A percentile compares a stretch with the other conserved stretches of the same genome.
phyloP scores from a whole-genome alignment of 2,797 vertebrate species.

The Oceanodroma leucorhoa region DNA sequence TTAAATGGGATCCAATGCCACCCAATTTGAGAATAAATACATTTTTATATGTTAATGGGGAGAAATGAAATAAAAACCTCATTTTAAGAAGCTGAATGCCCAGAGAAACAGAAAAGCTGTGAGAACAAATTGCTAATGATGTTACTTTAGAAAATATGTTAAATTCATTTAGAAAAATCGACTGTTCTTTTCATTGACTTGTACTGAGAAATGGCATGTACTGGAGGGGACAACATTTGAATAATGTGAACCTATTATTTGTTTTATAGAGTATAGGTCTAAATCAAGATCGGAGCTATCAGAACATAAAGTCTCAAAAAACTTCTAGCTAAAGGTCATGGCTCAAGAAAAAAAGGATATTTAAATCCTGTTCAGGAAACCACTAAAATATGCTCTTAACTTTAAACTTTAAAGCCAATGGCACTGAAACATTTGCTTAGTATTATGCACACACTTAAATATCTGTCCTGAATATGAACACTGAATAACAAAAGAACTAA shows the following conservation, averaged over 20 bases:
- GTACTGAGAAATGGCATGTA: neutral
- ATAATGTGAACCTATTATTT: neutral
- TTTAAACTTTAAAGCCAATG: conserved; percentile 20
- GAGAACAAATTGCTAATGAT: neutral
- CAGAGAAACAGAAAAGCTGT: neutral
- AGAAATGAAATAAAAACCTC: neutral
- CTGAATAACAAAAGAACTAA: conserved; percentile 33
- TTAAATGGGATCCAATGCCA: neutral
- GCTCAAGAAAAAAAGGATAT: neutral
- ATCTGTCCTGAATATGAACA: neutral
- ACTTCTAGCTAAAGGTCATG: neutral
- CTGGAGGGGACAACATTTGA: neutral
- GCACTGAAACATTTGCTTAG: conserved; percentile 43
- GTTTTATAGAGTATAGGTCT: neutral
- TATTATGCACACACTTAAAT: conserved; percentile 28
- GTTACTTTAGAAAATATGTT: neutral
- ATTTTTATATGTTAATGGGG: neutral
- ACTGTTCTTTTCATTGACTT: neutral
- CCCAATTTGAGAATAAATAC: neutral
- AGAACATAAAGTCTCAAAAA: neutral
- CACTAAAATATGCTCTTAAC: conserved; percentile 45
- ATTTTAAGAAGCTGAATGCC: neutral
- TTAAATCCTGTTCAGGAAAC: conserved; percentile 10
- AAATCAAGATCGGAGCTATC: neutral
- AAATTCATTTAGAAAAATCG: neutral